Evolutionary conservation across 1,140 invertebrate species (phyloP).

Genomic region (Lysiphlebus fabarum): DNA sequence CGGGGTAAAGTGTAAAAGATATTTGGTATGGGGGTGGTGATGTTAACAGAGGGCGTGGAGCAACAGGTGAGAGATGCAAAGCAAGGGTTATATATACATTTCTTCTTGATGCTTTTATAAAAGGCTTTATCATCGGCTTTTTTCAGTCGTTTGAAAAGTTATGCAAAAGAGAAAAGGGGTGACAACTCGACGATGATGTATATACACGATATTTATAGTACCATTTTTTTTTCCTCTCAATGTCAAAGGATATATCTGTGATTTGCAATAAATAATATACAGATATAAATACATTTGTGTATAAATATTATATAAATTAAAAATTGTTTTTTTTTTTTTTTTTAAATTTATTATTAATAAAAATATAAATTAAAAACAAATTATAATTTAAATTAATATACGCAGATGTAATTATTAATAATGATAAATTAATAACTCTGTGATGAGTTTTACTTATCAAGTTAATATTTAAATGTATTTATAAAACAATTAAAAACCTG

Average conservation of each 20-base stretch:
- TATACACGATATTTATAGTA: background rate
- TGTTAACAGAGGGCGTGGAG: conserved; percentile 46
- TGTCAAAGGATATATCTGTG: no score
- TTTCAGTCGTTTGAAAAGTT: conserved; percentile 5
- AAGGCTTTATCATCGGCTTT: conserved; percentile 12
- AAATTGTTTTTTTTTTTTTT: no score
- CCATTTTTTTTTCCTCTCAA: no score
- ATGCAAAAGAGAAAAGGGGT: conserved; percentile 8
- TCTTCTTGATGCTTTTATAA: conserved; percentile 37
- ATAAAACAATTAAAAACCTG: background rate
- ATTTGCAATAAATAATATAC: no score
- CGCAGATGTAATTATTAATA: no score
- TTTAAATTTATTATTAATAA: no score
- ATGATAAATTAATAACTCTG: background rate
- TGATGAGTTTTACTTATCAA: no score
- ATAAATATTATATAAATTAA: no score
- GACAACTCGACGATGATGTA: background rate
- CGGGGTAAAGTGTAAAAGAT: conserved; percentile 19
- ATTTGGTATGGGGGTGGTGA: conserved; percentile 21
- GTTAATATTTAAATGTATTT: no score
- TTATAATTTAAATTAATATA: no score
- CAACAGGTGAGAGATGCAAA: conserved; percentile 55
- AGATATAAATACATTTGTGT: no score
- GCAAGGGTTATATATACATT: conserved; percentile 49
- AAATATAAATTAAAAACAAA: no score